Conservation (phyloP, 2,888 invertebrate species). For the Cantharis flavilabris region DNA sequence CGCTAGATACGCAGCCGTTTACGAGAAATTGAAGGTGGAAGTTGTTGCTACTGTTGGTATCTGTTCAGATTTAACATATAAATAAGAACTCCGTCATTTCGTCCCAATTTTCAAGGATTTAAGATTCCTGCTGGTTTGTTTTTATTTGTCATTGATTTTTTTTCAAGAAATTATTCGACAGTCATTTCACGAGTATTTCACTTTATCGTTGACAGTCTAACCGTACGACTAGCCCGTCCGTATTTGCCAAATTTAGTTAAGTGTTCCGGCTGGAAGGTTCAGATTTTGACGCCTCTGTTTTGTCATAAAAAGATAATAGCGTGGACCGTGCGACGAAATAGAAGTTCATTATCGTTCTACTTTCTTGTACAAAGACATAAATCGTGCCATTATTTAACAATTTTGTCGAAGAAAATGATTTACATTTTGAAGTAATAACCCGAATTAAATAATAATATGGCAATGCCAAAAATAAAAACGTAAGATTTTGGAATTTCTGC, state of each 20-base stretch:
- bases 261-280: neutral
- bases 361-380: neutral
- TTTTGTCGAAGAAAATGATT: neutral
- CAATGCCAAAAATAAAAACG: neutral
- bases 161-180: no score
- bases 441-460: neutral
- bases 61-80: no score
- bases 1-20: no score
- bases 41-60: no score
- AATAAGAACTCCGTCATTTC: no score
- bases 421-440: neutral
- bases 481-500: neutral
- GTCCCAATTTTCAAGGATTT: no score
- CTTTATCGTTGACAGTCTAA: no score
- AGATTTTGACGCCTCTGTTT: neutral
- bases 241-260: neutral
- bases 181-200: no score
- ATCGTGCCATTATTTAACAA: neutral
- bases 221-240: no score
- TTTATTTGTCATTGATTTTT: no score
- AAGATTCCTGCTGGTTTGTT: no score
- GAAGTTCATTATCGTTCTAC: neutral
- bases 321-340: neutral
- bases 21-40: no score
- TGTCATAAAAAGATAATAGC: neutral